Percentiles rank a stretch among this genome's conserved stretches.
These are phyloP conservation scores for Characodon lateralis DNA, from an alignment of 2,797 vertebrate genomes.

Conservation along the genomic window DNA sequence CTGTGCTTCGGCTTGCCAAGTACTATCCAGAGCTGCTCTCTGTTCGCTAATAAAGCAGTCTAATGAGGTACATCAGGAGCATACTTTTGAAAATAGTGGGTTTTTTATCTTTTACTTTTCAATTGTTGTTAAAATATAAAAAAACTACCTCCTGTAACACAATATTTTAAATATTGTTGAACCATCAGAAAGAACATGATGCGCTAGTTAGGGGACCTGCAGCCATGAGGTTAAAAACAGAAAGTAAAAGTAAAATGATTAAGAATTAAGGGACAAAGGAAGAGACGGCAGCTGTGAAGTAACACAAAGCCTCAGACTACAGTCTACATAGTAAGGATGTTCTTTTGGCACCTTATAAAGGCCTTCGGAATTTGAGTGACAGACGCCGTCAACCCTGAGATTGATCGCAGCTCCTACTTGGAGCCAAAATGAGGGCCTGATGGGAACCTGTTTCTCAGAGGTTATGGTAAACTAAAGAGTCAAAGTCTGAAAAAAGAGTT, in stretches of 20 bases:
- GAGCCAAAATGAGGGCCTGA: conserved; percentile 45
- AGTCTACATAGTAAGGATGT: background rate
- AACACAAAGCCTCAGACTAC: conserved; percentile 6
- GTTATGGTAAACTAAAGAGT: conserved; percentile 49
- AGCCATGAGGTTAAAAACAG: background rate
- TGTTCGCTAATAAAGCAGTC: background rate
- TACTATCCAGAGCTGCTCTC: background rate
- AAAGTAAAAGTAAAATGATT: background rate
- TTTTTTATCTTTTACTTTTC: conserved; percentile 14
- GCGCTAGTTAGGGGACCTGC: background rate
- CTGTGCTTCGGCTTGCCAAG: conserved; percentile 3
- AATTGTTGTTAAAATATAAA: conserved; percentile 8
- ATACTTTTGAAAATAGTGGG: background rate
- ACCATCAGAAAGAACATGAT: background rate
- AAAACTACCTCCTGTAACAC: background rate
- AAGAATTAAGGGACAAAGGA: background rate
- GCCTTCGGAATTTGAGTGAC: conserved; percentile 47
- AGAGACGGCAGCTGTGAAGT: background rate
- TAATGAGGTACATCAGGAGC: conserved; percentile 24
- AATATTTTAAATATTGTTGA: background rate
- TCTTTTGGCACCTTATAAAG: background rate
- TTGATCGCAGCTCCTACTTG: conserved; percentile 42
- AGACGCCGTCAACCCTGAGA: conserved; percentile 30
- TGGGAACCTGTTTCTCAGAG: conserved; percentile 46
- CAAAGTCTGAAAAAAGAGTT: conserved; percentile 34